Percentiles rank a stretch among this genome's conserved stretches.
Evolutionary conservation across 2,113 vertebrate species (phyloP).

Genomic region (Pelusios castaneus): DNA sequence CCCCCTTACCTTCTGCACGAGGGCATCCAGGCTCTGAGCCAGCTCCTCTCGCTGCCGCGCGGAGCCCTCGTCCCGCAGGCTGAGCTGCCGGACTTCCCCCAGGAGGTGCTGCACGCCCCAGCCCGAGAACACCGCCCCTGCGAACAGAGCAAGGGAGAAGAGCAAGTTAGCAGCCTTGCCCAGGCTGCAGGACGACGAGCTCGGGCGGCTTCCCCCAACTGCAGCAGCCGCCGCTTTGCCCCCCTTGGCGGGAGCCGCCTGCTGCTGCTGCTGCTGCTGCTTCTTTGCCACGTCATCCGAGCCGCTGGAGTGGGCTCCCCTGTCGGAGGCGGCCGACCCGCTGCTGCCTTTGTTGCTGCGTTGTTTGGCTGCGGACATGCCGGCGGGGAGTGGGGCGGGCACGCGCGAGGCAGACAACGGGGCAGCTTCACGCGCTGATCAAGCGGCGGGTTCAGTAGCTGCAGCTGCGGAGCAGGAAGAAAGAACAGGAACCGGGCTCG

Average conservation of each 20-base stretch:
- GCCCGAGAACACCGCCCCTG: slow-evolving; percentile 66
- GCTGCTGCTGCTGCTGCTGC: slow-evolving; percentile 20
- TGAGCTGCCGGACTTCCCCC: slow-evolving; percentile 73
- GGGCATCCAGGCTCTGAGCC: slow-evolving; percentile 63
- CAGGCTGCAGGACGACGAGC: slow-evolving; percentile 51
- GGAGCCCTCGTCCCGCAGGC: slow-evolving; percentile 71
- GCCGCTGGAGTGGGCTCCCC: slow-evolving; percentile 67
- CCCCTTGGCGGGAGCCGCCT: slow-evolving; percentile 51
- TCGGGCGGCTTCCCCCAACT: neutral
- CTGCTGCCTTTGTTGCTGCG: slow-evolving; percentile 70
- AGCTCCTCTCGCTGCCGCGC: slow-evolving; percentile 69
- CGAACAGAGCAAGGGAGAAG: slow-evolving; percentile 65
- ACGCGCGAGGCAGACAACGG: neutral
- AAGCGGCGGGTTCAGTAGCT: too few relatives aligned
- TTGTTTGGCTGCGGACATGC: slow-evolving; percentile 70
- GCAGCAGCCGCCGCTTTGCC: neutral
- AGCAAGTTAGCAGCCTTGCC: slow-evolving; percentile 56
- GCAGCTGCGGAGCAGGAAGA: too few relatives aligned
- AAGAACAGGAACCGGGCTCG: too few relatives aligned
- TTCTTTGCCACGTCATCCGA: slow-evolving; percentile 75
- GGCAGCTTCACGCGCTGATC: too few relatives aligned
- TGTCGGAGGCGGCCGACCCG: slow-evolving; percentile 61
- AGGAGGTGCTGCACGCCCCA: slow-evolving; percentile 73
- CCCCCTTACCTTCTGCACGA: slow-evolving; percentile 73
- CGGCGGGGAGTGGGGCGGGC: neutral